Percentiles rank a stretch among this genome's conserved stretches.
These are phyloP conservation scores for Scomber japonicus DNA, from an alignment of 2,113 vertebrate species.

Conservation along the genomic window DNA sequence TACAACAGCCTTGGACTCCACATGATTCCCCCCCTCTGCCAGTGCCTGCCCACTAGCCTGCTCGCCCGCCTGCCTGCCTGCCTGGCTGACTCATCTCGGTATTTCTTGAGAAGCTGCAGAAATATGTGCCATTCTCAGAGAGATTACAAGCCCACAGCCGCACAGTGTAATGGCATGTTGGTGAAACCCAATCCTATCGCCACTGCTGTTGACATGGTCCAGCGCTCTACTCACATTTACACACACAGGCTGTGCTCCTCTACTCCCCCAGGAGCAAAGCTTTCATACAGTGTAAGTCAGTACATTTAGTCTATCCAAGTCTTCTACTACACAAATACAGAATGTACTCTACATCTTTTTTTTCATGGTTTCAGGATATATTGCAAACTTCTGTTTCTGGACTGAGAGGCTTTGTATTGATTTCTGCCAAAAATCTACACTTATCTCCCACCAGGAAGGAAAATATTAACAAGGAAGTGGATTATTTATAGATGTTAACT, in stretches of 20 bases:
- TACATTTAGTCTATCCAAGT: constrained; percentile 5
- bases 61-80: constrained; percentile 13
- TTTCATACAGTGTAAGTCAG: constrained; percentile 23
- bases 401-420: constrained; percentile 32
- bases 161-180: constrained; percentile 54
- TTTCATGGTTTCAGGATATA: constrained; percentile 18
- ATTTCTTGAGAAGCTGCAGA: constrained; percentile 56
- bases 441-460: constrained; percentile 47
- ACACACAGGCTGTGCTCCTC: constrained; percentile 22
- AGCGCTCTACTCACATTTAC: constrained; percentile 29
- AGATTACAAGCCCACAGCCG: constrained; percentile 61
- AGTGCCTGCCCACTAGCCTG: not conserved
- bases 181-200: constrained; percentile 68
- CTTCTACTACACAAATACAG: constrained; percentile 24
- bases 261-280: constrained; percentile 36
- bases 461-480: constrained; percentile 41
- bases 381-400: constrained; percentile 40
- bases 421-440: constrained; percentile 43
- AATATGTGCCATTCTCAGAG: constrained; percentile 65
- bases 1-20: constrained; percentile 36
- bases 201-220: constrained; percentile 31
- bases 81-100: constrained; percentile 66
- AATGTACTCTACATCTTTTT: constrained; percentile 8
- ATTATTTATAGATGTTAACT: constrained; percentile 6
- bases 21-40: constrained; percentile 29